Conservation (phyloP, 2,113 vertebrate genomes). For the Oreochromis tanganicae region DNA sequence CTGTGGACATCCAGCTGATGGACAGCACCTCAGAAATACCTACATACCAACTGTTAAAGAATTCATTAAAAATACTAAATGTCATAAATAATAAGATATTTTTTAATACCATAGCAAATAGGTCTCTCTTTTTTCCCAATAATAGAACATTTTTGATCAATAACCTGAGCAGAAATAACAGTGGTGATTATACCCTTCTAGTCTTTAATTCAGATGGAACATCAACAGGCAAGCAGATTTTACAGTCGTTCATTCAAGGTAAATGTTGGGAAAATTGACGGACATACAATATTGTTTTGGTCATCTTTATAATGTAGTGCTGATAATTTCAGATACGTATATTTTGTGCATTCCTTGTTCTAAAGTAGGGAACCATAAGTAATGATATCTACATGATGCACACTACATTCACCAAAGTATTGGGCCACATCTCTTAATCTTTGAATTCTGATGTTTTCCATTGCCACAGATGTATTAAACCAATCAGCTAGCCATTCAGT, state of each 20-base stretch:
- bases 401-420: no score
- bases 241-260: accelerated
- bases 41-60: accelerated
- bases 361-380: no score
- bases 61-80: accelerated
- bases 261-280: no score
- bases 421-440: no score
- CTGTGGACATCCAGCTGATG: neutral
- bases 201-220: accelerated
- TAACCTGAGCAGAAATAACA: accelerated
- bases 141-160: neutral
- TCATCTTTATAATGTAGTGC: no score
- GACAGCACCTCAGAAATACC: accelerated
- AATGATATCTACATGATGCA: no score
- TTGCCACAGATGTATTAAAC: no score
- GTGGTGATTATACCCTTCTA: accelerated
- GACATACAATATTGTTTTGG: no score
- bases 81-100: accelerated
- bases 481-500: no score
- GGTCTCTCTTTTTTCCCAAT: accelerated
- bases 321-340: accelerated
- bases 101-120: accelerated
- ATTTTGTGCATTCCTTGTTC: no score
- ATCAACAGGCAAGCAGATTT: accelerated
- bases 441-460: no score